Conservation (phyloP, 2,113 vertebrate genomes). For the cattle (Bos taurus) region DNA sequence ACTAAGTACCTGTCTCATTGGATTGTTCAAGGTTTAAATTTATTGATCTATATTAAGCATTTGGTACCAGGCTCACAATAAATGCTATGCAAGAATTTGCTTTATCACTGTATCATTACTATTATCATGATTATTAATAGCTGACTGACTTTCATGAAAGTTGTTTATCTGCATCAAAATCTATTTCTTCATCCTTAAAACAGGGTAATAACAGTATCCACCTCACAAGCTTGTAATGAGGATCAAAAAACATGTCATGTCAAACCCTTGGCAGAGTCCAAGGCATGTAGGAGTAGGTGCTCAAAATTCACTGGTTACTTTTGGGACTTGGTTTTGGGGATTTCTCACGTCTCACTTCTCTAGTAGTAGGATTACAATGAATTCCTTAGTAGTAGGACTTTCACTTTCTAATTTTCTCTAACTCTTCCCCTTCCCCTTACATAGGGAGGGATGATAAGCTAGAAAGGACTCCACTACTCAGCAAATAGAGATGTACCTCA, state of each 20-base stretch:
- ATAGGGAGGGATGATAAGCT: too few species aligned
- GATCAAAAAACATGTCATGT: not conserved
- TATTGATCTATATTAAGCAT: not conserved
- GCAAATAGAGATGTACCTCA: not conserved
- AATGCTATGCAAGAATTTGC: not conserved
- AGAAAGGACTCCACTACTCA: not conserved
- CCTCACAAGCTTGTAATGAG: not conserved
- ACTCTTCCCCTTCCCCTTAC: not conserved
- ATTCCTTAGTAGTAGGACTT: not conserved
- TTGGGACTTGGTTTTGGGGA: not conserved
- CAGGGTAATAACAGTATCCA: not conserved
- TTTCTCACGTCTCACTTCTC: not conserved
- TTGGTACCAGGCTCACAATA: not conserved
- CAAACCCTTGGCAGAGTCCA: not conserved
- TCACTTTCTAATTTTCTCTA: not conserved
- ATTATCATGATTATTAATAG: not conserved
- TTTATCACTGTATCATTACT: not conserved
- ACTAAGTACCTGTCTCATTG: not conserved
- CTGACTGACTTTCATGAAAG: not conserved
- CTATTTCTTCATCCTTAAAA: not conserved
- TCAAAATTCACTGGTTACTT: not conserved
- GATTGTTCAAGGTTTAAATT: not conserved
- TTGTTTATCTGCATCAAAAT: not conserved
- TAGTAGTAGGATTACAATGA: not conserved
- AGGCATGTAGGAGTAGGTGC: not conserved